Conservation (phyloP, 2,888 invertebrate genomes). For the Drosophila merina region DNA sequence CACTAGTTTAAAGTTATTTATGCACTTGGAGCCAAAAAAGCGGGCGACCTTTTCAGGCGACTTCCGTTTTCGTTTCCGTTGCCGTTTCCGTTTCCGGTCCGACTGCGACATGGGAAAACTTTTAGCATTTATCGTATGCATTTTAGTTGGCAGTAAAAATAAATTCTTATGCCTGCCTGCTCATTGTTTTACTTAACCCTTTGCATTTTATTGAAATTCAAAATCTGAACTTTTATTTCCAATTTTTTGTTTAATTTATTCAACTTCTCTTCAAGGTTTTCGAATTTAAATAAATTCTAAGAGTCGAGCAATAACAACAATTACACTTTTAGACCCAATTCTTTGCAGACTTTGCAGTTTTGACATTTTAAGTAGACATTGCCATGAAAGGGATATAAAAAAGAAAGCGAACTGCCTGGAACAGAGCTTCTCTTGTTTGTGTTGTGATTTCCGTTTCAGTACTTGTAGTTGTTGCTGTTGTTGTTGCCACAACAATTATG, state of each 20-base stretch:
- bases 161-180: slow-evolving; percentile 55
- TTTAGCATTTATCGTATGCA: slow-evolving; percentile 64
- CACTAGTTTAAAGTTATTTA: slow-evolving; percentile 30
- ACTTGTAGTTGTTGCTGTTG: slow-evolving; percentile 24
- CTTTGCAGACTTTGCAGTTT: slow-evolving; percentile 65
- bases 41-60: slow-evolving; percentile 45
- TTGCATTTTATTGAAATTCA: slow-evolving; percentile 17
- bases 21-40: slow-evolving; percentile 15
- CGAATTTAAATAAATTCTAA: slow-evolving; percentile 23
- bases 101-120: slow-evolving; percentile 69
- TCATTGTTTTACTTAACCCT: slow-evolving; percentile 23
- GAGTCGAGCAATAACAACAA: slow-evolving; percentile 17
- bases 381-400: slow-evolving; percentile 22
- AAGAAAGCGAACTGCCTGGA: slow-evolving; percentile 30
- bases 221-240: slow-evolving; percentile 1
- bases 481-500: slow-evolving; percentile 68
- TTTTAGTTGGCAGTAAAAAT: slow-evolving; percentile 50
- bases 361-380: slow-evolving; percentile 67
- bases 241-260: slow-evolving; percentile 33
- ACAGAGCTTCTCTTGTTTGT: slow-evolving; percentile 50
- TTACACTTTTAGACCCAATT: slow-evolving; percentile 44
- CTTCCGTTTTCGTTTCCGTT: slow-evolving; percentile 51
- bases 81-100: slow-evolving; percentile 64
- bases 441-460: slow-evolving; percentile 34
- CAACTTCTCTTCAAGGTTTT: slow-evolving; percentile 1